phyloP scores from a whole-genome alignment of 2,797 vertebrate genomes.

The Parotocinclus haroldoi region DNA sequence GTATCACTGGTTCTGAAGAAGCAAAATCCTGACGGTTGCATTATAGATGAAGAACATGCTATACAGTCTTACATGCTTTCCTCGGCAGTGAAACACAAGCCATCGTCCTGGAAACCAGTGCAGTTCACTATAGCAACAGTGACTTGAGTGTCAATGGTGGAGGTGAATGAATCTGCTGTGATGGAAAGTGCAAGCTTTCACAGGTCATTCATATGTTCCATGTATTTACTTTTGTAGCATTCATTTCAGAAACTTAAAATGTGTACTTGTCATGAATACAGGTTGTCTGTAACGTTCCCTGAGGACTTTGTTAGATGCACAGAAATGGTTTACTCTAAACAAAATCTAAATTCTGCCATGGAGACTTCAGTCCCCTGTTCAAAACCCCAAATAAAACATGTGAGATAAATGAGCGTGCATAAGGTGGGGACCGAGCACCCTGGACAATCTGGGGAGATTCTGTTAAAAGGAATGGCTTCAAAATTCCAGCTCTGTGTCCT shows the following conservation, averaged over 20 bases:
- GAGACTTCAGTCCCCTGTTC: no score
- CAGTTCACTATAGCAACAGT: slow-evolving; percentile 54
- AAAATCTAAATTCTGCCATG: no score
- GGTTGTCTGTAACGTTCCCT: no score
- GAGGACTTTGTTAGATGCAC: no score
- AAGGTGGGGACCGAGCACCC: no score
- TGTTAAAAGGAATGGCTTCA: no score
- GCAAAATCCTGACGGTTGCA: slow-evolving; percentile 32
- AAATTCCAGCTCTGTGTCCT: no score
- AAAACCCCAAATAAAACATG: no score
- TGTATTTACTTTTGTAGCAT: slow-evolving; percentile 8
- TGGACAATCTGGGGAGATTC: no score
- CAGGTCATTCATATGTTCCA: slow-evolving; percentile 20
- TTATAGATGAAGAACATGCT: slow-evolving; percentile 30
- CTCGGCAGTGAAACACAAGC: slow-evolving; percentile 36
- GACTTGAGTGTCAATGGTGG: slow-evolving; percentile 39
- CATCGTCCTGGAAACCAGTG: slow-evolving; percentile 50
- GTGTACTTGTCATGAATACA: background rate
- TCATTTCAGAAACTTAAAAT: background rate
- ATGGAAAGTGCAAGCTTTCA: slow-evolving; percentile 37
- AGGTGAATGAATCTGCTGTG: slow-evolving; percentile 43
- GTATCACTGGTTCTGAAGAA: slow-evolving; percentile 11
- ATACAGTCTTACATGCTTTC: slow-evolving; percentile 31
- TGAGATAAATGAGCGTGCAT: no score
- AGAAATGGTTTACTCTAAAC: no score